A percentile compares a stretch with the other conserved stretches of the same genome.
These are phyloP conservation scores for Trimorus sp. DNA, from an alignment of 2,888 invertebrate species.

Conservation along the genomic window DNA sequence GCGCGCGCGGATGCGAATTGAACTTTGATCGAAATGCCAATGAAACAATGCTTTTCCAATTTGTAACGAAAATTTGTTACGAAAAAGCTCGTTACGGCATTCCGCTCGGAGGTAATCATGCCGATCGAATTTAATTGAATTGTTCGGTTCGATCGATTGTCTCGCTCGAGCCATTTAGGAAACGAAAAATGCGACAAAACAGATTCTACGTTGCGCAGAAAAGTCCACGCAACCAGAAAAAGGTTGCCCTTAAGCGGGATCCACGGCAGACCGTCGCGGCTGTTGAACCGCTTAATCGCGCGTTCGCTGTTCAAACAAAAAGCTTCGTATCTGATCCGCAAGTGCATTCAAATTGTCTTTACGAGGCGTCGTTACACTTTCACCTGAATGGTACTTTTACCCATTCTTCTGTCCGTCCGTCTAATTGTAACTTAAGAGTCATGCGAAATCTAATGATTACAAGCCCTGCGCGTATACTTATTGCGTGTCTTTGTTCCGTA, in stretches of 20 bases:
- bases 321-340: conserved; percentile 49
- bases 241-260: not conserved
- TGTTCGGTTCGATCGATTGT: not conserved
- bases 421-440: conserved; percentile 59
- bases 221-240: too few species aligned
- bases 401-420: conserved; percentile 53
- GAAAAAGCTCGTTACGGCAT: conserved; percentile 8
- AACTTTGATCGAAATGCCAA: conserved; percentile 60
- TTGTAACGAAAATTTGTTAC: conserved; percentile 43
- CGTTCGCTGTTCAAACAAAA: conserved; percentile 55
- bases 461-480: conserved; percentile 37
- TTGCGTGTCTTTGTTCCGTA: conserved; percentile 57
- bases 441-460: conserved; percentile 60
- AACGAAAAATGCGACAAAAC: too few species aligned
- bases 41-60: conserved; percentile 55
- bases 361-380: conserved; percentile 60
- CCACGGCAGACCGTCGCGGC: conserved; percentile 42
- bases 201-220: too few species aligned
- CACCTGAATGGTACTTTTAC: conserved; percentile 64
- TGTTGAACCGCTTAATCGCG: conserved; percentile 57
- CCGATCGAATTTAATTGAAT: not conserved
- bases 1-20: conserved; percentile 19
- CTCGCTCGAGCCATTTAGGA: too few species aligned
- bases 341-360: conserved; percentile 53
- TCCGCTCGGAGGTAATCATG: not conserved